Evolutionary conservation across 1,140 invertebrate species (phyloP).

Genomic region (Drosophila rhopaloa): DNA sequence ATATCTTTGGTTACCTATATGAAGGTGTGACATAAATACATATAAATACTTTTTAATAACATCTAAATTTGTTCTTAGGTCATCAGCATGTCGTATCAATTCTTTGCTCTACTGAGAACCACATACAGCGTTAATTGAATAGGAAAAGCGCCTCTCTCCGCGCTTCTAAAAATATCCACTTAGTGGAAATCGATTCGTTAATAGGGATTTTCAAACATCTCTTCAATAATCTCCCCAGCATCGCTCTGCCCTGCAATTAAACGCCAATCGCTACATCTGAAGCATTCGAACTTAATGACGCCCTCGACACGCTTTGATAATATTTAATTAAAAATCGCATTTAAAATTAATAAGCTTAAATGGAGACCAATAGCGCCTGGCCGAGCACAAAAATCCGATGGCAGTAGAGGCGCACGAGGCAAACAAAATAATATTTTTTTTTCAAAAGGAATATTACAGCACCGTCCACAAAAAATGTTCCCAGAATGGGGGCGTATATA

Average conservation of each 20-base stretch:
- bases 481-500: slow-evolving; percentile 13
- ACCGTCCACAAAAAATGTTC: slow-evolving; percentile 42
- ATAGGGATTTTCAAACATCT: slow-evolving; percentile 20
- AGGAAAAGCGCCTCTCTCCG: background rate
- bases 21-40: slow-evolving; percentile 43
- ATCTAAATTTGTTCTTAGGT: slow-evolving; percentile 31
- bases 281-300: slow-evolving; percentile 52
- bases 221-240: slow-evolving; percentile 2
- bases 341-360: slow-evolving; percentile 83
- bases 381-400: slow-evolving; percentile 59
- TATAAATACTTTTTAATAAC: background rate
- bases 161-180: background rate
- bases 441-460: slow-evolving; percentile 80
- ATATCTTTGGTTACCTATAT: slow-evolving; percentile 79
- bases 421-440: slow-evolving; percentile 62
- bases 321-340: slow-evolving; percentile 82
- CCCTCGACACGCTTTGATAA: slow-evolving; percentile 73
- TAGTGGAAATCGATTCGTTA: slow-evolving; percentile 4
- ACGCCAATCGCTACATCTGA: slow-evolving; percentile 19
- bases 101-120: slow-evolving; percentile 65
- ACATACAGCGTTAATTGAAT: slow-evolving; percentile 51
- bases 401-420: slow-evolving; percentile 44
- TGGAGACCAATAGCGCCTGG: slow-evolving; percentile 78
- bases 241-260: background rate
- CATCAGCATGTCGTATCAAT: slow-evolving; percentile 78